Evolutionary conservation across 2,113 vertebrate genomes (phyloP), one percentile per base, ranked within the genome.

Genomic region (Reinhardtius hippoglossoides): DNA sequence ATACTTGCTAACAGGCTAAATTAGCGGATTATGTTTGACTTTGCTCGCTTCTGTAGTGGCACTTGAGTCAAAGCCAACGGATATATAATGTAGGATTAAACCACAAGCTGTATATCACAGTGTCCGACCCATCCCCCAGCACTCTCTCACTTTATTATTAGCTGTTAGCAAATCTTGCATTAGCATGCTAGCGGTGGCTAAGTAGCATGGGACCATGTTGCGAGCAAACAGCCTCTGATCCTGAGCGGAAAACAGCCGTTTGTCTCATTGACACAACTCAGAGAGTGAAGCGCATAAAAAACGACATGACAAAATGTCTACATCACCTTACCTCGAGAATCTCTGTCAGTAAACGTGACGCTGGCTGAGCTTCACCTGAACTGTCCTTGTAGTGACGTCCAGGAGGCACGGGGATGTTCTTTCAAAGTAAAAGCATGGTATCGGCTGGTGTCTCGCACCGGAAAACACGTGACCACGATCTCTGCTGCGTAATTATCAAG

Each of bases 161-260:
- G 73, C 85, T 5, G 50, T 61, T 84, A 73, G 82, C 67, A 83
- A 79, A 71, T 78, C 83, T 84, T 57, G 50, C 57, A 66, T 81
- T 91, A 90, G 86, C 88, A 80, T 74, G 88, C 82, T 90, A 86
- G 76, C 66, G 0, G 40, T 66, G 52, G 88, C 74, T 87, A 87
- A 76, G 76, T 86, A 83, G 70, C 78, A 40, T 61, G 70, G 46
- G 35, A 74, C 20, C 37, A 61, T 52, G 63, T 74, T 50, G 57
- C 63, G 37, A 40, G 27, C 46, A 20, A 13, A 40, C 24, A 61
- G 5, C 16, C 48, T 64, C 21, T 7, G 0, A 57, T 24, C 40
- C 14, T 20, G 18, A 70, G 8, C 26, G 2, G 2, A 42, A 59
- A 3, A 12, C 35, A 10, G 0, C 1, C 0, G 1, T 54, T 8